phyloP scores from a whole-genome alignment of 2,888 invertebrate genomes.

The Phoronis australis region DNA sequence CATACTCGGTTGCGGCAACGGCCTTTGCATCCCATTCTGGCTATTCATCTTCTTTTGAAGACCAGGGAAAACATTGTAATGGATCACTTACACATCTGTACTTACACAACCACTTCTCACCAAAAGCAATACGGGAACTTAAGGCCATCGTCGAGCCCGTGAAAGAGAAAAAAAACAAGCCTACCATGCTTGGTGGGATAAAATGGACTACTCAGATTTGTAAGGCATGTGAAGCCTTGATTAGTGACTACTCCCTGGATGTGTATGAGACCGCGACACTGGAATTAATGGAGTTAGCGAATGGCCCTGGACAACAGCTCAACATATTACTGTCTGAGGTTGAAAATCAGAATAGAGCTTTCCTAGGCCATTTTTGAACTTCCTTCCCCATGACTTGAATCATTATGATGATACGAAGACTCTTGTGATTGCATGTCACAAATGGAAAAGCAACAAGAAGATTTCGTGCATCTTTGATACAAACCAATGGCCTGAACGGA shows the following conservation, averaged over 20 bases:
- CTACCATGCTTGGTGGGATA: slow-evolving; percentile 15
- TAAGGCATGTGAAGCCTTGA: neutral
- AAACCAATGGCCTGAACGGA: neutral
- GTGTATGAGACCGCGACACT: neutral
- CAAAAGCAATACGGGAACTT: slow-evolving; percentile 17
- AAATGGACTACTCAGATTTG: slow-evolving; percentile 14
- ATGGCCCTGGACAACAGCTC: neutral
- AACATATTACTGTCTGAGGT: neutral
- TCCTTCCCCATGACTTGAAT: neutral
- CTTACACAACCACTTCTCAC: slow-evolving; percentile 16
- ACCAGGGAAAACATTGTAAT: too few species aligned
- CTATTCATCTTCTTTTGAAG: too few species aligned
- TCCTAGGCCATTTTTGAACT: neutral
- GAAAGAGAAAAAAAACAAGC: slow-evolving; percentile 13
- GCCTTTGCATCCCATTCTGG: too few species aligned
- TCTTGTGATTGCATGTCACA: neutral
- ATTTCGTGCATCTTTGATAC: neutral
- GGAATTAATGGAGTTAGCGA: neutral
- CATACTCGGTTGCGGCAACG: too few species aligned
- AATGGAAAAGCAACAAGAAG: neutral
- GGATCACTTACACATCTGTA: slow-evolving; percentile 11
- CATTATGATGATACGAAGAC: neutral
- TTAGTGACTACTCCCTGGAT: neutral
- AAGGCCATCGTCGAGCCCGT: slow-evolving; percentile 12
- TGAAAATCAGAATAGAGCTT: neutral